These are phyloP conservation scores for Desmophyllum pertusum DNA, from an alignment of 92 coral and sea anemone genomes.

Conservation along the genomic window DNA sequence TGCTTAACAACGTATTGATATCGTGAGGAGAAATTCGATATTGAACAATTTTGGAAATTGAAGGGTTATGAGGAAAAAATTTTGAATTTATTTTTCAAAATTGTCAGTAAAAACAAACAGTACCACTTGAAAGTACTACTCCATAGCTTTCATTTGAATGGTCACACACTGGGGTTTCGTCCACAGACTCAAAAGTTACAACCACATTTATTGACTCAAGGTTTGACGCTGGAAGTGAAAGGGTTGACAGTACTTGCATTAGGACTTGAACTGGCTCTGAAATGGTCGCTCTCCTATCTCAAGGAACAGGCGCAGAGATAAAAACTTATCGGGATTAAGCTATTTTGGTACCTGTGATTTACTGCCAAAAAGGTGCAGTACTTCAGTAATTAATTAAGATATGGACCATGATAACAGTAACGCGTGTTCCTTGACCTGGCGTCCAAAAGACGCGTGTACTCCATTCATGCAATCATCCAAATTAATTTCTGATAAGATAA, in stretches of 20 bases:
- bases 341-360: background rate
- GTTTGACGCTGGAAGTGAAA: too few relatives aligned
- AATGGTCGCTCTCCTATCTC: slow-evolving; percentile 2
- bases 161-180: too few relatives aligned
- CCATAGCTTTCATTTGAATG: too few relatives aligned
- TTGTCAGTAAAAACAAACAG: too few relatives aligned
- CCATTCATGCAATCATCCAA: background rate
- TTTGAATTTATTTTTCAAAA: too few relatives aligned
- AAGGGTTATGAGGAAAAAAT: too few relatives aligned
- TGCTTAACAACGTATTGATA: background rate
- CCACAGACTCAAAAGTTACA: too few relatives aligned
- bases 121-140: too few relatives aligned
- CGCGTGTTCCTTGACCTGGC: background rate
- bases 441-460: slow-evolving; percentile 10
- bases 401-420: background rate
- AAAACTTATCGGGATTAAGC: background rate
- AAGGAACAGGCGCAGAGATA: background rate
- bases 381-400: slow-evolving; percentile 10
- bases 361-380: background rate
- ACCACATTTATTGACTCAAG: too few relatives aligned
- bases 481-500: slow-evolving; percentile 1
- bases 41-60: background rate
- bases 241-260: too few relatives aligned
- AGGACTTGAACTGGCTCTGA: background rate
- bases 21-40: background rate